phyloP scores from a whole-genome alignment of 64 coral and sea anemone species.

The Catalaphyllia jardinei region DNA sequence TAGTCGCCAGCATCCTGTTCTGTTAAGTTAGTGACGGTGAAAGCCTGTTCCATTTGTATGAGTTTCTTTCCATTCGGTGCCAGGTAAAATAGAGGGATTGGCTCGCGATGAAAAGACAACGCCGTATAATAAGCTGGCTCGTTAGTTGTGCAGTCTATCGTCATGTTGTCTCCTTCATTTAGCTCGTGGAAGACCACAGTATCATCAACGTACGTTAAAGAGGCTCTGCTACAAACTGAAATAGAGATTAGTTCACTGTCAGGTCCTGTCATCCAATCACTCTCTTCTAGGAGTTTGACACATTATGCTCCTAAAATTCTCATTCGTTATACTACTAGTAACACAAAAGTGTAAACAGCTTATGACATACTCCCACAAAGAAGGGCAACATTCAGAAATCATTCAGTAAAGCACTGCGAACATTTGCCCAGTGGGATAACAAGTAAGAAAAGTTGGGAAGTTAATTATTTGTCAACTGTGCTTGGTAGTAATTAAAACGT shows the following conservation, averaged over 20 bases:
- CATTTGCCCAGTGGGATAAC: too few relatives aligned
- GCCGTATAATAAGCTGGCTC: conserved; percentile 4
- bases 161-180: neutral
- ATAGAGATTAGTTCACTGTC: neutral
- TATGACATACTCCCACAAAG: too few relatives aligned
- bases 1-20: neutral
- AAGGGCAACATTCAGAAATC: too few relatives aligned
- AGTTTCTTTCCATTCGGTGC: conserved; percentile 13
- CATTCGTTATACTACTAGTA: too few relatives aligned
- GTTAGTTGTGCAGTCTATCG: neutral
- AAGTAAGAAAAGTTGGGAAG: too few relatives aligned
- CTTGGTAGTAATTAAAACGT: too few relatives aligned
- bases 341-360: too few relatives aligned
- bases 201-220: neutral
- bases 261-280: too few relatives aligned
- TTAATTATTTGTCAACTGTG: too few relatives aligned
- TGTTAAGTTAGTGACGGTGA: neutral
- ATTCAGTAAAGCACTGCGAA: too few relatives aligned
- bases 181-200: neutral
- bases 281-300: too few relatives aligned
- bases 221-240: neutral
- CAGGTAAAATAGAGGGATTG: neutral
- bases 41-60: neutral
- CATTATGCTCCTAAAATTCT: too few relatives aligned
- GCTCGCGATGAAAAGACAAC: neutral